These are phyloP conservation scores for Hydrotaea cyrtoneurina DNA, from an alignment of 2,888 invertebrate species.

Conservation along the genomic window DNA sequence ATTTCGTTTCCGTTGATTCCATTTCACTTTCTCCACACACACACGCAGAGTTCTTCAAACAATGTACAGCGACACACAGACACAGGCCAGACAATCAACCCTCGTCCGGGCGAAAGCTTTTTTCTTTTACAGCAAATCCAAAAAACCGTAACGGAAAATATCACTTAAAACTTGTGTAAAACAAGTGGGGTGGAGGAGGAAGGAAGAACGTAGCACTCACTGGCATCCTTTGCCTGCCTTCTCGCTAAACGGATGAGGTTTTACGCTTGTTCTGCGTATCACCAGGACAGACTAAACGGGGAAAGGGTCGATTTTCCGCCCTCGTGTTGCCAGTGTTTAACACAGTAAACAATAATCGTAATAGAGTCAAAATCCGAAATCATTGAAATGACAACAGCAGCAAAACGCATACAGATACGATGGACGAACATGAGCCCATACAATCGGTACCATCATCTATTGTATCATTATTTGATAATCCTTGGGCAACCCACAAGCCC, in stretches of 20 bases:
- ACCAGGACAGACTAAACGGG: neutral
- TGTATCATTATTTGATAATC: conserved; percentile 58
- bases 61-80: conserved; percentile 50
- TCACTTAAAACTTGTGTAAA: conserved; percentile 62
- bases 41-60: conserved; percentile 16
- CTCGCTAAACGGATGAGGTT: conserved; percentile 61
- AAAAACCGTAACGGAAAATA: conserved; percentile 66
- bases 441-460: conserved; percentile 17
- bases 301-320: conserved; percentile 35
- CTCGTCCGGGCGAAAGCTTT: conserved; percentile 23
- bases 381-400: conserved; percentile 35
- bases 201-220: conserved; percentile 29
- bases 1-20: conserved; percentile 51
- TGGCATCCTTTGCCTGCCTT: neutral
- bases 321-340: conserved; percentile 46
- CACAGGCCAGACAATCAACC: conserved; percentile 29
- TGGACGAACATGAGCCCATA: conserved; percentile 21
- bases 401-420: neutral
- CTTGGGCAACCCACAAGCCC: conserved; percentile 35
- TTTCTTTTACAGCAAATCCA: conserved; percentile 48
- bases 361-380: conserved; percentile 60
- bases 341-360: conserved; percentile 58
- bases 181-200: conserved; percentile 57
- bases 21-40: neutral
- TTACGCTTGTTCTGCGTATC: conserved; percentile 53